A percentile compares a stretch with the other conserved stretches of the same genome.
phyloP scores from a whole-genome alignment of 2,888 invertebrate genomes.

The Scaptomyza parva region DNA sequence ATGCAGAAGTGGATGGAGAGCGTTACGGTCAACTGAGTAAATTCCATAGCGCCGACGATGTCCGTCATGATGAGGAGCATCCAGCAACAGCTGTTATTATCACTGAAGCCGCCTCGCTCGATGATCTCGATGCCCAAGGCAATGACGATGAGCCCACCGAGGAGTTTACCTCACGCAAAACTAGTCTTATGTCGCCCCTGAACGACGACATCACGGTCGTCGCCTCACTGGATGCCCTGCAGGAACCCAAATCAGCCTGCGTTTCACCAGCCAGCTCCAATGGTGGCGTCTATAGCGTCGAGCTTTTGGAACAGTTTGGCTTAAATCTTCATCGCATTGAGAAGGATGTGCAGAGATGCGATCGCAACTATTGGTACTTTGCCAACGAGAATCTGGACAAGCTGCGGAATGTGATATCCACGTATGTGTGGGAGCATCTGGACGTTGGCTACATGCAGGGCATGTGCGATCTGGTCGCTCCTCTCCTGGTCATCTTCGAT shows the following conservation, averaged over 20 bases:
- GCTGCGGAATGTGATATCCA: conserved; percentile 95
- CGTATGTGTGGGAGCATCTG: conserved; percentile 97
- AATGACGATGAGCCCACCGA: conserved; percentile 86
- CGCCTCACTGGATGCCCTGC: conserved; percentile 82
- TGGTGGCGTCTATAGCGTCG: conserved; percentile 95
- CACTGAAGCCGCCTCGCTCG: conserved; percentile 90
- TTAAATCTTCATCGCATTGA: conserved; percentile 97
- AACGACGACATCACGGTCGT: conserved; percentile 87
- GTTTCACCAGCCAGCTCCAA: conserved; percentile 96
- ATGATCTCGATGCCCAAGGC: conserved; percentile 85
- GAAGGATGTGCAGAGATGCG: conserved; percentile 98
- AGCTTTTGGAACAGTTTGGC: conserved; percentile 93
- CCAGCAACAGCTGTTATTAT: conserved; percentile 90
- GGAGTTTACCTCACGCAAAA: conserved; percentile 85
- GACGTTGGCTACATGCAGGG: conserved; percentile 98
- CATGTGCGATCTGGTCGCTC: conserved; percentile 98
- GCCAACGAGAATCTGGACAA: conserved; percentile 95
- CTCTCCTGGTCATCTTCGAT: conserved; percentile 95
- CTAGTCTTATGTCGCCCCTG: conserved; percentile 87
- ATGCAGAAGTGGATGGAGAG: conserved; percentile 41
- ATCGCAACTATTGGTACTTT: conserved; percentile 97
- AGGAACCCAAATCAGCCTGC: conserved; percentile 88
- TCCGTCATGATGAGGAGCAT: conserved; percentile 67
- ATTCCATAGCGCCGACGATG: conserved; percentile 85
- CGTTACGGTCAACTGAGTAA: conserved; percentile 65